These are phyloP conservation scores for Pyxicephalus adspersus DNA, from an alignment of 2,113 vertebrate species.

Conservation along the genomic window DNA sequence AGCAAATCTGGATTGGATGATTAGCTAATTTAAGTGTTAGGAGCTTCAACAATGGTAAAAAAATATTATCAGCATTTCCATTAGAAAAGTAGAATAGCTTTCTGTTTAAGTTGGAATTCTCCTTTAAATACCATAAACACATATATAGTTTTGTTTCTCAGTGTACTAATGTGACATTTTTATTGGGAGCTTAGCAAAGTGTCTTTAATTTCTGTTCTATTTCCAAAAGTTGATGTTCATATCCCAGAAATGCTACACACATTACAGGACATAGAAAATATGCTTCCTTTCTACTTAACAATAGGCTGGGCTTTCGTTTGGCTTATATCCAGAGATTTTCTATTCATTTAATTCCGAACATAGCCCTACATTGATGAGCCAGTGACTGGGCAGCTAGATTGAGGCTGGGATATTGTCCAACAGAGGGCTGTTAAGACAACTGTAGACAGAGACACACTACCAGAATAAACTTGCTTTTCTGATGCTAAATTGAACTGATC, in stretches of 20 bases:
- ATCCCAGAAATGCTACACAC: not conserved
- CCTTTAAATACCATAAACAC: too few relatives aligned
- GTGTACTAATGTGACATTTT: too few relatives aligned
- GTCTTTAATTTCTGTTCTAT: not conserved
- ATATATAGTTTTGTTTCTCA: too few relatives aligned
- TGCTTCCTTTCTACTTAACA: not conserved
- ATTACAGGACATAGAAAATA: not conserved
- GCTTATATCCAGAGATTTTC: slow-evolving; percentile 10
- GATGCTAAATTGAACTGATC: slow-evolving; percentile 8
- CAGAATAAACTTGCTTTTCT: slow-evolving; percentile 38
- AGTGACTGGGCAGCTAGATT: slow-evolving; percentile 25
- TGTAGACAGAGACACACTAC: slow-evolving; percentile 10
- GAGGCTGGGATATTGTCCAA: slow-evolving; percentile 31
- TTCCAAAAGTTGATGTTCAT: not conserved
- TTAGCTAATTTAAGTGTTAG: too few relatives aligned
- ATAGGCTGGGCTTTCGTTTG: not conserved
- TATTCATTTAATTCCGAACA: slow-evolving; percentile 18
- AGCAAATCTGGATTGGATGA: too few relatives aligned
- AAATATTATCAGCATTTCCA: too few relatives aligned
- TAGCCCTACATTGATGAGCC: slow-evolving; percentile 4
- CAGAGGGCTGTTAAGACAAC: slow-evolving; percentile 3
- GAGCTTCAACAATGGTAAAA: too few relatives aligned
- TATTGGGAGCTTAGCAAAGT: too few relatives aligned
- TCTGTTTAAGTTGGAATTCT: too few relatives aligned
- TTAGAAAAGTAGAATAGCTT: too few relatives aligned